These are phyloP conservation scores for Aphelocoma californica DNA, from an alignment of 2,797 vertebrate species.

Conservation along the genomic window DNA sequence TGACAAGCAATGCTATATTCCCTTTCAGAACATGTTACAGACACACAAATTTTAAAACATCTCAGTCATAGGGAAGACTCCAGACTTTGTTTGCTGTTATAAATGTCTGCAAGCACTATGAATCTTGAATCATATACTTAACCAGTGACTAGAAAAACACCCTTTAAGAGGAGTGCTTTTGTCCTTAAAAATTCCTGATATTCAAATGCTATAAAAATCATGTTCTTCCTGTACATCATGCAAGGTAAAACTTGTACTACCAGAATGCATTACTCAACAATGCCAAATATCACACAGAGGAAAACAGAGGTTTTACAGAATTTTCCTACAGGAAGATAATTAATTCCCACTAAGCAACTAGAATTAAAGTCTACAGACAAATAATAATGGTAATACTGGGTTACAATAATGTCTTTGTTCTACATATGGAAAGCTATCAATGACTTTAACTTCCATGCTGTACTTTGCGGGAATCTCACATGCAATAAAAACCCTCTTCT, in stretches of 20 bases:
- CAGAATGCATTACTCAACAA: not conserved
- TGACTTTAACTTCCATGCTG: not conserved
- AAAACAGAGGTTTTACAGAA: not conserved
- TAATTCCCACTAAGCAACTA: not conserved
- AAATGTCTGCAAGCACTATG: not conserved
- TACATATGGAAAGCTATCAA: not conserved
- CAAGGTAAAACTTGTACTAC: not conserved
- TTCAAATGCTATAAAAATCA: not conserved
- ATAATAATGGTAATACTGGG: not conserved
- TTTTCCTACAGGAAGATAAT: not conserved
- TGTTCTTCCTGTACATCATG: not conserved
- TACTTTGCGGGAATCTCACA: not conserved
- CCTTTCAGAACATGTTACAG: not conserved
- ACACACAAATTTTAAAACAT: not conserved
- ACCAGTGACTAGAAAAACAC: not conserved
- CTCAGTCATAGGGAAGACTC: not conserved
- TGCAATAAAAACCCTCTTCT: fast-evolving
- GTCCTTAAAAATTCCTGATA: not conserved
- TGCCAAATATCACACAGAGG: not conserved
- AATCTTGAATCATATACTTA: not conserved
- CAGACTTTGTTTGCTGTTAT: not conserved
- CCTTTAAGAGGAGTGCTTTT: not conserved
- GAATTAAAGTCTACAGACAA: not conserved
- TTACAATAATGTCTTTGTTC: not conserved
- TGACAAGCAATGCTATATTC: not conserved